These are phyloP conservation scores for Atherinomorus stipes DNA, from an alignment of 2,113 vertebrate genomes.

Conservation along the genomic window DNA sequence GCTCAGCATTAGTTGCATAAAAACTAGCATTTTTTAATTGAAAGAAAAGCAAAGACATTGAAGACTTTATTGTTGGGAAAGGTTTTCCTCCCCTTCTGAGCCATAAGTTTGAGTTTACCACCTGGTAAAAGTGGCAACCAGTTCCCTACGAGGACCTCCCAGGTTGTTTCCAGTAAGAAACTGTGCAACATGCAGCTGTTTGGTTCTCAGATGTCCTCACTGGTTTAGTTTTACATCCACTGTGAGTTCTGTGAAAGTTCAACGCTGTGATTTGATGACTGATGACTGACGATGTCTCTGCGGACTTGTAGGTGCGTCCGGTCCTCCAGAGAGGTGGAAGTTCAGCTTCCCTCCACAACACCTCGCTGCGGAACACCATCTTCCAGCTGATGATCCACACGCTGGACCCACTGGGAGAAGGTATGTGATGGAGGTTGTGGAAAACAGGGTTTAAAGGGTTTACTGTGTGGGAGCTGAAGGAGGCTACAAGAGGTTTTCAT, in stretches of 20 bases:
- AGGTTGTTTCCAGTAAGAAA: neutral
- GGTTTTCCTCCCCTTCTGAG: too few species aligned
- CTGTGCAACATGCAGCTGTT: neutral
- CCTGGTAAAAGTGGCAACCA: neutral
- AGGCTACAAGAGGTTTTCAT: too few species aligned
- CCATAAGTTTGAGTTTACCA: too few species aligned
- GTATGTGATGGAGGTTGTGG: constrained; percentile 68
- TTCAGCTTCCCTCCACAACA: constrained; percentile 89
- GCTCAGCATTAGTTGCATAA: too few species aligned
- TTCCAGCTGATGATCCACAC: constrained; percentile 93
- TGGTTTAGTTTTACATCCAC: neutral
- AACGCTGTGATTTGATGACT: neutral
- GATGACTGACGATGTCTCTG: neutral
- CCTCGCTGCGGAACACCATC: constrained; percentile 87
- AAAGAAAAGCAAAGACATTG: too few species aligned
- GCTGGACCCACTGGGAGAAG: constrained; percentile 90
- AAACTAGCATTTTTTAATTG: too few species aligned
- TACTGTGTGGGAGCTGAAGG: too few species aligned
- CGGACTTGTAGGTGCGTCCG: constrained; percentile 75
- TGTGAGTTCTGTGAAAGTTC: neutral
- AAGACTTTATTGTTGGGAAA: too few species aligned
- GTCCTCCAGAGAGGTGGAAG: constrained; percentile 87
- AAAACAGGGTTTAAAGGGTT: too few species aligned
- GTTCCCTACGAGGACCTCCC: neutral
- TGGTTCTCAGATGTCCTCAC: neutral